Percentiles rank a stretch among this genome's conserved stretches.
phyloP scores from a whole-genome alignment of 2,888 invertebrate species.

The Chironomus riparius region DNA sequence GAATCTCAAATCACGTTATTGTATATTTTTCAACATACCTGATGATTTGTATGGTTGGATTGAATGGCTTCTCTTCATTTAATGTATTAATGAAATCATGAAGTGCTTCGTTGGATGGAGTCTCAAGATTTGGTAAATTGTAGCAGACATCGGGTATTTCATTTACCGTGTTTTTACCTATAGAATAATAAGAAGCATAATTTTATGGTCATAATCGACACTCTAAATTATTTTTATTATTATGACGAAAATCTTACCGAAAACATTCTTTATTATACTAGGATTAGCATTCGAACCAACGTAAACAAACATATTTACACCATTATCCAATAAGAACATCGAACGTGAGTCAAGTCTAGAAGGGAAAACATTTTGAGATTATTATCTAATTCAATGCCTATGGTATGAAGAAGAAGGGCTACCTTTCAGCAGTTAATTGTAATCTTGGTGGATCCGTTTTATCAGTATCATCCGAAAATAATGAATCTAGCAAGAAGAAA shows the following conservation, averaged over 20 bases:
- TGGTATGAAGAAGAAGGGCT: slow-evolving; percentile 29
- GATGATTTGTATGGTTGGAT: slow-evolving; percentile 68
- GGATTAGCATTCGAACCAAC: slow-evolving; percentile 70
- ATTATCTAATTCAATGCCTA: no score
- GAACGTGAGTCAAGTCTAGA: slow-evolving; percentile 70
- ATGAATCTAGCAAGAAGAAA: slow-evolving; percentile 75
- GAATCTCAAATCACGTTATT: slow-evolving; percentile 7
- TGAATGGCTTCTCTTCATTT: slow-evolving; percentile 76
- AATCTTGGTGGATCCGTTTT: slow-evolving; percentile 60
- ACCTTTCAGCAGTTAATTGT: slow-evolving; percentile 76
- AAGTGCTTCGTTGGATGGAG: slow-evolving; percentile 62
- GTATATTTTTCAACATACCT: slow-evolving; percentile 47
- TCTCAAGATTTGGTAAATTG: slow-evolving; percentile 67
- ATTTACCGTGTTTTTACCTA: slow-evolving; percentile 60
- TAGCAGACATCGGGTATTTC: slow-evolving; percentile 70
- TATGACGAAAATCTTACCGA: slow-evolving; percentile 44
- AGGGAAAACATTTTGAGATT: no score
- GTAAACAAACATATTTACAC: slow-evolving; percentile 70
- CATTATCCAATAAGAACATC: slow-evolving; percentile 85
- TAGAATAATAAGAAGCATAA: neutral
- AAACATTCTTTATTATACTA: slow-evolving; percentile 63
- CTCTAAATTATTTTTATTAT: neutral
- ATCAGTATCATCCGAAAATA: slow-evolving; percentile 48
- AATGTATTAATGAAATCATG: slow-evolving; percentile 72
- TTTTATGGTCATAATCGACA: neutral